Percentiles rank a stretch among this genome's conserved stretches.
These are phyloP conservation scores for Sitobion miscanthi DNA, from an alignment of 1,140 invertebrate species.

Conservation along the genomic window DNA sequence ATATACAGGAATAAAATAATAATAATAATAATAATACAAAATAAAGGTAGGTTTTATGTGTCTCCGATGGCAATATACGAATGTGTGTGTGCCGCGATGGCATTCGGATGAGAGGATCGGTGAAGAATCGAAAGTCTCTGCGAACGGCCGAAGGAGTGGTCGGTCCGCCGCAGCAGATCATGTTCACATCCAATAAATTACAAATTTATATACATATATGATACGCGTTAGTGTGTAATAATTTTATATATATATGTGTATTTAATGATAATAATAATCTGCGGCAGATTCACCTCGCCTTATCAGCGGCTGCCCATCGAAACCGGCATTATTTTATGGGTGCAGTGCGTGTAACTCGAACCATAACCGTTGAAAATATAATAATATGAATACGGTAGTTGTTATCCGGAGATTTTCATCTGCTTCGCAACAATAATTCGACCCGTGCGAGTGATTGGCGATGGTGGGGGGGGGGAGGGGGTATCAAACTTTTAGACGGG, in stretches of 20 bases:
- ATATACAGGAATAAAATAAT: neutral
- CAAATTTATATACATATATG: neutral
- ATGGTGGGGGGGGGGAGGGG: neutral
- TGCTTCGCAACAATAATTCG: neutral
- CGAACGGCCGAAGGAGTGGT: neutral
- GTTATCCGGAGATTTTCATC: constrained; percentile 17
- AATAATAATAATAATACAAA: neutral
- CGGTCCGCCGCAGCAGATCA: constrained; percentile 7
- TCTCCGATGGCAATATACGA: neutral
- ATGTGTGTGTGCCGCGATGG: neutral
- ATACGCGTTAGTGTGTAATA: neutral
- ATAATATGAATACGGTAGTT: constrained; percentile 51
- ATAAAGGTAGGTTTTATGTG: constrained; percentile 38
- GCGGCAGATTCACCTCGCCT: constrained; percentile 23
- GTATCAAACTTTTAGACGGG: neutral
- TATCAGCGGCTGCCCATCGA: constrained; percentile 36
- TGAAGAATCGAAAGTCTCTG: constrained; percentile 32
- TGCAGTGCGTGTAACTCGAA: constrained; percentile 34
- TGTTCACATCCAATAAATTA: constrained; percentile 38
- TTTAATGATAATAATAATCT: constrained; percentile 5
- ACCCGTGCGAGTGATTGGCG: neutral
- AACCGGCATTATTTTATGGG: neutral
- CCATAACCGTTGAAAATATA: constrained; percentile 30
- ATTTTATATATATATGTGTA: neutral
- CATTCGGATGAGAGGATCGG: neutral